A percentile compares a stretch with the other conserved stretches of the same genome.
Conservation (phyloP, 2,888 invertebrate genomes). For the Andrena haemorrhoa region DNA sequence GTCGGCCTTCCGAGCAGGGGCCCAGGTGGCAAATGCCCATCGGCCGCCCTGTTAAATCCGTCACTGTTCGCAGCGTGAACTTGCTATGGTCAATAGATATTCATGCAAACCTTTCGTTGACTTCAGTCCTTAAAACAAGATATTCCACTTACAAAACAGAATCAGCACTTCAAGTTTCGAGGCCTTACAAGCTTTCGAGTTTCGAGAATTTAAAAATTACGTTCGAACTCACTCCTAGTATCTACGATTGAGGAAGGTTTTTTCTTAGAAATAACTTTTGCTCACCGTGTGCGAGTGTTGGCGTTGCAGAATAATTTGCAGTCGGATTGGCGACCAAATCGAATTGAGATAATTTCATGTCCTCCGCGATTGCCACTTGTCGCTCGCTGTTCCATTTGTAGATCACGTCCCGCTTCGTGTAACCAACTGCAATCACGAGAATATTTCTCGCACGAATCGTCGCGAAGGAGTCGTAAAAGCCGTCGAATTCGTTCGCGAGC, state of each 20-base stretch:
- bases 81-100: too few relatives aligned
- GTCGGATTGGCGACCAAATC: conserved; percentile 92
- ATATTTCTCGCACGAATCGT: conserved; percentile 31
- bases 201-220: not conserved
- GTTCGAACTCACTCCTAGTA: not conserved
- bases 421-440: conserved; percentile 86
- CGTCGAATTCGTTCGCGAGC: conserved; percentile 11
- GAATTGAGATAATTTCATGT: conserved; percentile 94
- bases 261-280: not conserved
- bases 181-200: too few relatives aligned
- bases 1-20: too few relatives aligned
- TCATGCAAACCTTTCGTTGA: too few relatives aligned
- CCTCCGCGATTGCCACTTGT: conserved; percentile 91
- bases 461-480: conserved; percentile 1
- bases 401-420: conserved; percentile 90
- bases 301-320: conserved; percentile 87
- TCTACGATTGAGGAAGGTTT: not conserved
- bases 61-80: too few relatives aligned
- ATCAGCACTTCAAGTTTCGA: too few relatives aligned
- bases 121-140: too few relatives aligned
- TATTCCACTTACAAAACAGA: too few relatives aligned
- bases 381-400: conserved; percentile 91
- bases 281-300: conserved; percentile 79
- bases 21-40: too few relatives aligned
- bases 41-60: too few relatives aligned